A percentile compares a stretch with the other conserved stretches of the same genome.
Conservation (phyloP, 64 coral and sea anemone genomes). For the Montipora foliosa region DNA sequence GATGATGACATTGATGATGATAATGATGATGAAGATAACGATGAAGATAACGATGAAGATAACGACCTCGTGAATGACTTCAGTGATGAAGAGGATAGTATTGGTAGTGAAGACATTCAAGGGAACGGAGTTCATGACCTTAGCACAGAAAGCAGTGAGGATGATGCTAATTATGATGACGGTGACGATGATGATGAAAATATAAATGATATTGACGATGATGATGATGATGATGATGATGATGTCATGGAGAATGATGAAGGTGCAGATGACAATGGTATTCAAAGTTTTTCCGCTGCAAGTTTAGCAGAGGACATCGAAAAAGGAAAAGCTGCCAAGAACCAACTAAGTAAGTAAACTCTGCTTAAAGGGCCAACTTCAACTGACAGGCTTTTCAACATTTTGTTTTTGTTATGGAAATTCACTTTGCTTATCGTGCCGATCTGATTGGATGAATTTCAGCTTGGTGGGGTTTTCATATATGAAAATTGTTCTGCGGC, state of each 20-base stretch:
- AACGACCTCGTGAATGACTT: neutral
- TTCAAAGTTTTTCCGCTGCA: conserved; percentile 75
- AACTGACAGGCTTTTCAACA: no score
- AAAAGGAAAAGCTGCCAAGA: conserved; percentile 86
- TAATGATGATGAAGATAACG: neutral
- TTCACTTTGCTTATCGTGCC: no score
- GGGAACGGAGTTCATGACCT: neutral
- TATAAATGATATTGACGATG: conserved; percentile 41
- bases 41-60: neutral
- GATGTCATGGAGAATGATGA: conserved; percentile 3
- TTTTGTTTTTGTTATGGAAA: no score
- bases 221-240: neutral
- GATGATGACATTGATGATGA: neutral
- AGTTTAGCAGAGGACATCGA: conserved; percentile 80
- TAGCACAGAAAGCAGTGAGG: conserved; percentile 29
- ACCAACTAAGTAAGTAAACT: conserved; percentile 77
- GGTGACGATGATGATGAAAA: conserved; percentile 13
- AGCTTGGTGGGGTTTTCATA: no score
- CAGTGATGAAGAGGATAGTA: neutral
- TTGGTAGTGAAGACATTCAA: neutral
- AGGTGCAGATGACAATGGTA: conserved; percentile 32
- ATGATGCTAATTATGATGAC: neutral
- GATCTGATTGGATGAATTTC: no score
- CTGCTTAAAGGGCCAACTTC: no score
- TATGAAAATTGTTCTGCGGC: no score